Evolutionary conservation across 2,113 vertebrate genomes (phyloP).

Genomic region (Corydoras maculifer): DNA sequence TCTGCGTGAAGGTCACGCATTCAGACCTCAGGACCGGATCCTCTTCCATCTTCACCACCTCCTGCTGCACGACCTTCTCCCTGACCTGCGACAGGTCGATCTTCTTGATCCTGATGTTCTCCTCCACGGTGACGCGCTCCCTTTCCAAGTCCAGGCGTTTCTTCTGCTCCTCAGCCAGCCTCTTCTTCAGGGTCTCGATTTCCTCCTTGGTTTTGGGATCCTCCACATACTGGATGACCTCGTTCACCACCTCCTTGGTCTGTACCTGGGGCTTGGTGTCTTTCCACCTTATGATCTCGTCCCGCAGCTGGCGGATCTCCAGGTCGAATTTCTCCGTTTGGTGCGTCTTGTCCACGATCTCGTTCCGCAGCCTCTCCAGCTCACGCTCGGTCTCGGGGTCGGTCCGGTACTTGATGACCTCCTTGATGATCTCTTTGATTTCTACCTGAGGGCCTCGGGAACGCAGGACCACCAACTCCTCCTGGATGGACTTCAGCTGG

Average conservation of each 20-base stretch:
- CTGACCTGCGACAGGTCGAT: constrained; percentile 81
- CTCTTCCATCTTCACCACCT: constrained; percentile 85
- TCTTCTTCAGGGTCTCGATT: constrained; percentile 75
- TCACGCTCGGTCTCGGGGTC: constrained; percentile 87
- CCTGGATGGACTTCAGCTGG: constrained; percentile 74
- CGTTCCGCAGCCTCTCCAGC: constrained; percentile 82
- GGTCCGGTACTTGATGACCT: constrained; percentile 91
- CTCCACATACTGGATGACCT: constrained; percentile 86
- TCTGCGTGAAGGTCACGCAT: constrained; percentile 70
- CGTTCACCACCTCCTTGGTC: constrained; percentile 87
- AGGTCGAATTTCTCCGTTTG: constrained; percentile 81
- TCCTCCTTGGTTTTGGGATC: constrained; percentile 90
- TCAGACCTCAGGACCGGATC: constrained; percentile 80
- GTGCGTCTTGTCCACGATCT: constrained; percentile 87
- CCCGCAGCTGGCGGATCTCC: constrained; percentile 85
- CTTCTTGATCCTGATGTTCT: constrained; percentile 79
- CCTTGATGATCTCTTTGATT: constrained; percentile 87
- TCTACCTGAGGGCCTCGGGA: constrained; percentile 85
- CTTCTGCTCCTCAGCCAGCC: constrained; percentile 82
- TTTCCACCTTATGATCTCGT: constrained; percentile 87
- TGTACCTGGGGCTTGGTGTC: constrained; percentile 87
- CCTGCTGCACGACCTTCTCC: constrained; percentile 85
- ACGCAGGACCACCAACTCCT: constrained; percentile 71
- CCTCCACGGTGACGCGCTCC: constrained; percentile 71
- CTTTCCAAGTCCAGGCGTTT: constrained; percentile 83